Conservation (phyloP, 2,888 invertebrate species). For the Agrochola litura region DNA sequence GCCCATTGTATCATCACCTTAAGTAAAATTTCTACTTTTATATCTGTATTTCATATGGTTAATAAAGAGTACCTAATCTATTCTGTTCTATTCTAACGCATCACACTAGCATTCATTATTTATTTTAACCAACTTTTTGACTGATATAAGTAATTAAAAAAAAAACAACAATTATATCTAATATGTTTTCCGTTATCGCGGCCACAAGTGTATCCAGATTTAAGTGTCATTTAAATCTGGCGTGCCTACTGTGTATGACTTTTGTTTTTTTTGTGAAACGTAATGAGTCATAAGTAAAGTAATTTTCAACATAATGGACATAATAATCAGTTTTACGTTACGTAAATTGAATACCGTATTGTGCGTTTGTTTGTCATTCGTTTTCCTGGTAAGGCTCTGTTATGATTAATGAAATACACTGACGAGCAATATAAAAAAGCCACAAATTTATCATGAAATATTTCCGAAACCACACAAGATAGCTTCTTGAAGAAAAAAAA, state of each 20-base stretch:
- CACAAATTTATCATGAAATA: too few relatives aligned
- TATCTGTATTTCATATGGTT: too few relatives aligned
- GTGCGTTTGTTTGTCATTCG: not conserved
- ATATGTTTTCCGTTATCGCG: not conserved
- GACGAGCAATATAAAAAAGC: too few relatives aligned
- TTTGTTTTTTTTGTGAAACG: constrained; percentile 12
- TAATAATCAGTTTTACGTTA: not conserved
- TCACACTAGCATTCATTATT: not conserved
- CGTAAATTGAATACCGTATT: not conserved
- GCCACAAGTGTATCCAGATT: constrained; percentile 4
- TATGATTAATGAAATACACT: not conserved
- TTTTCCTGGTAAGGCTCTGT: not conserved
- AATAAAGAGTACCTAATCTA: too few relatives aligned
- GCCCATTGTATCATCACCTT: too few relatives aligned
- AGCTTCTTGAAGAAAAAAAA: too few relatives aligned
- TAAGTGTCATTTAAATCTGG: constrained; percentile 2
- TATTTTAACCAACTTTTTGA: not conserved
- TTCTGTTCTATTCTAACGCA: not conserved
- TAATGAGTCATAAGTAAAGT: constrained; percentile 18
- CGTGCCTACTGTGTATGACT: not conserved
- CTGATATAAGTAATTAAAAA: not conserved
- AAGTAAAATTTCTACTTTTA: too few relatives aligned
- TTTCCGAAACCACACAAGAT: too few relatives aligned
- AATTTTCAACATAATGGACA: constrained; percentile 10
- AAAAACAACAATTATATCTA: not conserved